Evolutionary conservation across 2,888 invertebrate species (phyloP), one percentile per base, ranked within the genome.

Genomic region (Neria commutata): DNA sequence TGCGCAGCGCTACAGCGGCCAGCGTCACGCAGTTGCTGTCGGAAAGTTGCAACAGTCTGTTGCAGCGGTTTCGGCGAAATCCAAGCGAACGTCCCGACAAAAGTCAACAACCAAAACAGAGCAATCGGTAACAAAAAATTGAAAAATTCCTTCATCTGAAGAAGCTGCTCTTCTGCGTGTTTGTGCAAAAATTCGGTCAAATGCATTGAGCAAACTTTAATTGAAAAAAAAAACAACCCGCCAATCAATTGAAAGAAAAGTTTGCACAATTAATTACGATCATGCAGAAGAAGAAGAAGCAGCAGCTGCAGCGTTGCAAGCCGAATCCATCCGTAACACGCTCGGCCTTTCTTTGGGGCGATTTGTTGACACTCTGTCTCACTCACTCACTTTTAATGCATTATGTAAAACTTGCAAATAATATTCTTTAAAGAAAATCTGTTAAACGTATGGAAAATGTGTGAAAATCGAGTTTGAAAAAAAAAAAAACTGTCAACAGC

Each of bases 11-110:
- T 53, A 89, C 89, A 48, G 88, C 89, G 46, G 88, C 89, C 53
- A 93, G 92, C 83, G 92, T 94, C 71, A 90, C 92, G 66, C 94
- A 94, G 82, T 84, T 94, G 73, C 84, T 94, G 70, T 90, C 90
- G 69, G 94, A 94, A 79, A 92, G 93, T 70, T 94, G 92, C 83
- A 91, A 91, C 74, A 94, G 88, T 83, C 86, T 94, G 68, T 86
- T 94, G 72, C 92, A 92, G 78, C 86, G 92, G 67, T 84, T 94
- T 73, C 86, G 90, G 65, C 87, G 93, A 63, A 91, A 91, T 50
- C 91, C 92, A 40, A 92, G 92, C 52, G 88, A 87, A 82, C 86
- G 86, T 80, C 83, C 83, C 67, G 87, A 86, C 75, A 81, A 82
- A 69, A 75, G 24, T 48, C 58, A 58, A n/a, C 56, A 69, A 52